Evolutionary conservation across 2,797 vertebrate species (phyloP), one percentile per base, ranked within the genome.

Genomic region (Mus spretus): DNA sequence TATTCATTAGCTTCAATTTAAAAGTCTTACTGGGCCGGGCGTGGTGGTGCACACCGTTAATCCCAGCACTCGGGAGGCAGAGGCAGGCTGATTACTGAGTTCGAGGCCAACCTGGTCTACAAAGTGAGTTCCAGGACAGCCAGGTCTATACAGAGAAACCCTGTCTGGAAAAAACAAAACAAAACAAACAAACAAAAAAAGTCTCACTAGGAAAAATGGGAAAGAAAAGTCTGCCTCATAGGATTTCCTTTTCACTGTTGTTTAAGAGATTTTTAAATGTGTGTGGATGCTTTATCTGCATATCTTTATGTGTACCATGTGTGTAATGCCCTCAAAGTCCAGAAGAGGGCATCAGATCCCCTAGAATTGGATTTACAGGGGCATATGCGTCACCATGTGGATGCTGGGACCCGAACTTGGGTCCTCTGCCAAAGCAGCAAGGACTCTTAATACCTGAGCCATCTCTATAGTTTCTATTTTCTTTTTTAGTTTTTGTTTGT

Each of bases 171-270:
- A 40, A 40, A 40, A 40, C 37, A 40, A 40, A 40, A 40, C 37
- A 40, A 40, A 40, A 40, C 37, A 40, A 40, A 40, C 37, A 40
- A 40, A 40, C 37, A 40, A 40, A 40, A 40, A 40, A 40, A 40
- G 37, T 40, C 37, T 72, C 61, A 80, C 34, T 6, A 93, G 63
- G 37, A 84, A 57, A 79, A 61, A 26, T 28, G 93, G 47, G 74
- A 91, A 89, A 91, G 88, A 63, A 92, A 22, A 22, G 20, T 92
- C 80, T 93, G 53, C 53, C n/a, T 90, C 20, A 44, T 89, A 7
- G 44, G 47, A 75, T 65, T 82, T 88, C 70, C 28, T 50, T 85
- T 70, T 72, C 67, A 90, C 34, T 26, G 12, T 82, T 28, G 22
- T 59, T 82, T 37, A 61, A 61, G 81, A 83, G 57, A 17, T 57